Percentiles rank a stretch among this genome's conserved stretches.
These are phyloP conservation scores for Platycheirus rosarum DNA, from an alignment of 2,888 invertebrate genomes.

Conservation along the genomic window DNA sequence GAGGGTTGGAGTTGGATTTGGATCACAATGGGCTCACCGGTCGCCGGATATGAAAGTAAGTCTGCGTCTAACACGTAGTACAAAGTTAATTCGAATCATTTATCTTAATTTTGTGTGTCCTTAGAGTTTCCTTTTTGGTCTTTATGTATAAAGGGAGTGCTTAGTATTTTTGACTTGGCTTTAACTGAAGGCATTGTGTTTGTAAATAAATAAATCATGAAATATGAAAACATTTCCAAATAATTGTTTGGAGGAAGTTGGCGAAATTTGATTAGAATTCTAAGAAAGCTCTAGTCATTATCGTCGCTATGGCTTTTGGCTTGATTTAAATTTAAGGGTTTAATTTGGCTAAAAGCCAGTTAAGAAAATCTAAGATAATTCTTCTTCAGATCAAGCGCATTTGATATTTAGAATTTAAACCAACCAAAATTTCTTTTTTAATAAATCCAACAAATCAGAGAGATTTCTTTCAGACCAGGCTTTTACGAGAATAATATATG, in stretches of 20 bases:
- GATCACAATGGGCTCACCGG: conserved; percentile 29
- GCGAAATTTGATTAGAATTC: conserved; percentile 15
- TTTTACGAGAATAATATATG: no score
- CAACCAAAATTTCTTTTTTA: no score
- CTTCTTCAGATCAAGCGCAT: no score
- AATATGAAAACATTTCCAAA: conserved; percentile 23
- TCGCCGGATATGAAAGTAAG: conserved; percentile 51
- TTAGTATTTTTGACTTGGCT: conserved; percentile 26
- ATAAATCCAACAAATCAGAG: no score
- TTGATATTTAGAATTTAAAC: no score
- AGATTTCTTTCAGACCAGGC: no score
- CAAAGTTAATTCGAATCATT: conserved; percentile 73
- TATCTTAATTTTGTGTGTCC: conserved; percentile 73
- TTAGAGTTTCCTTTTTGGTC: conserved; percentile 46
- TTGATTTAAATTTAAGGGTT: no score
- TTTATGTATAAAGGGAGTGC: conserved; percentile 16
- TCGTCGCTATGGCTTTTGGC: no score
- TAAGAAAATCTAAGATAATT: no score
- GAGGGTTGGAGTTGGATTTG: conserved; percentile 6
- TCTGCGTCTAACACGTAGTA: conserved; percentile 58
- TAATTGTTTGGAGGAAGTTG: conserved; percentile 4
- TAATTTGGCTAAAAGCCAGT: no score
- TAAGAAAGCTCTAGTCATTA: no score
- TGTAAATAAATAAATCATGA: conserved; percentile 7
- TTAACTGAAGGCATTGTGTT: conserved; percentile 15